Conservation (phyloP, 1,140 invertebrate species). For the Tetramorium parvispinum region DNA sequence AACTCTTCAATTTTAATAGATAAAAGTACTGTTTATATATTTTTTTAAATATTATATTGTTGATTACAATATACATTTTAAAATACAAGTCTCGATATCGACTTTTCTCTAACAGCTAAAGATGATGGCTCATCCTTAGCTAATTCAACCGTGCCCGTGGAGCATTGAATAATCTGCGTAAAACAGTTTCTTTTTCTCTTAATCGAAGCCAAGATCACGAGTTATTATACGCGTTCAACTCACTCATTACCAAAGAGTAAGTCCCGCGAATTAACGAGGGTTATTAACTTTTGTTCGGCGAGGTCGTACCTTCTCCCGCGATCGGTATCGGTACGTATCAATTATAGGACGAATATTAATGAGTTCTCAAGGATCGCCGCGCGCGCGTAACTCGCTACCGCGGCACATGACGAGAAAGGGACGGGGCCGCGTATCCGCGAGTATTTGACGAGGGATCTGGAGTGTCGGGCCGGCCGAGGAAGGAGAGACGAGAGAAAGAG, state of each 20-base stretch:
- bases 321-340: constrained; percentile 74
- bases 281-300: constrained; percentile 65
- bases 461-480: constrained; percentile 57
- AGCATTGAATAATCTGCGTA: constrained; percentile 47
- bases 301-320: constrained; percentile 20
- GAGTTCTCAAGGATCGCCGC: constrained; percentile 56
- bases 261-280: constrained; percentile 70
- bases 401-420: constrained; percentile 36
- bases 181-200: constrained; percentile 9
- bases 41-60: neutral
- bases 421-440: constrained; percentile 54
- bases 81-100: neutral
- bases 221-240: constrained; percentile 56
- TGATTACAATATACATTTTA: neutral
- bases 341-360: constrained; percentile 77
- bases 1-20: neutral
- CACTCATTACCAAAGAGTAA: constrained; percentile 68
- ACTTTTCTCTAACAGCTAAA: neutral
- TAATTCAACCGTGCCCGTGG: constrained; percentile 21
- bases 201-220: constrained; percentile 46
- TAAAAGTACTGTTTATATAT: neutral
- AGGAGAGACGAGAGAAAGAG: constrained; percentile 7
- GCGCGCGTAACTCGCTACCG: constrained; percentile 38
- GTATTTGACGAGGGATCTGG: constrained; percentile 75
- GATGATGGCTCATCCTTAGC: neutral